These are phyloP conservation scores for Agonopterix arenella DNA, from an alignment of 2,888 invertebrate genomes.

Conservation along the genomic window DNA sequence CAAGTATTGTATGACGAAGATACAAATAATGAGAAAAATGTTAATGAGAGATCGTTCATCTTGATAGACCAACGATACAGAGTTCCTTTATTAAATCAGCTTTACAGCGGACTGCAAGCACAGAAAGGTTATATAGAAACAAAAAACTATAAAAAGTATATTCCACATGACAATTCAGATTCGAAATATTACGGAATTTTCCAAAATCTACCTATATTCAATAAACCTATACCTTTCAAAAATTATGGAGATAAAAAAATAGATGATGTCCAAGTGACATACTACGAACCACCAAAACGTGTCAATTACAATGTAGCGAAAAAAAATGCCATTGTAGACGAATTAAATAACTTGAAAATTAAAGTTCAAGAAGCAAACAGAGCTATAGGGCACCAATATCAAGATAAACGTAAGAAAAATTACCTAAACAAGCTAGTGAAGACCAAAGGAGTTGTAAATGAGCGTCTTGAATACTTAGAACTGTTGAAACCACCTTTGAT, in stretches of 20 bases:
- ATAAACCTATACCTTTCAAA: too few relatives aligned
- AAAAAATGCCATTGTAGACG: background rate
- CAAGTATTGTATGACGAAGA: too few relatives aligned
- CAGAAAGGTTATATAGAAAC: background rate
- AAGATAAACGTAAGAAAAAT: background rate
- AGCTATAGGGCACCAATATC: background rate
- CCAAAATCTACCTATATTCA: too few relatives aligned
- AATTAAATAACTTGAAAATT: background rate
- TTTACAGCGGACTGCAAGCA: too few relatives aligned
- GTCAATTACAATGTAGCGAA: background rate
- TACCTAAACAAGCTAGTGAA: background rate
- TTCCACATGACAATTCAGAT: background rate
- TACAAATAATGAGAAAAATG: constrained; percentile 26
- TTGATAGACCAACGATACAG: constrained; percentile 41
- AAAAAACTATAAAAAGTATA: constrained; percentile 1
- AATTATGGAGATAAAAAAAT: too few relatives aligned
- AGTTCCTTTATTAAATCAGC: constrained; percentile 13
- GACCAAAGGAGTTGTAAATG: constrained; percentile 2
- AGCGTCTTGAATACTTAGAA: constrained; percentile 22
- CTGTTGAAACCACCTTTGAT: constrained; percentile 25
- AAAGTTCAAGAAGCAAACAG: background rate
- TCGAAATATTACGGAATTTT: too few relatives aligned
- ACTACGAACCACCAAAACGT: too few relatives aligned
- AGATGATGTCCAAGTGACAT: too few relatives aligned
- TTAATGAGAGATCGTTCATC: constrained; percentile 50